Conservation (phyloP, 2,797 vertebrate species). For the Aotus griseimembra region DNA sequence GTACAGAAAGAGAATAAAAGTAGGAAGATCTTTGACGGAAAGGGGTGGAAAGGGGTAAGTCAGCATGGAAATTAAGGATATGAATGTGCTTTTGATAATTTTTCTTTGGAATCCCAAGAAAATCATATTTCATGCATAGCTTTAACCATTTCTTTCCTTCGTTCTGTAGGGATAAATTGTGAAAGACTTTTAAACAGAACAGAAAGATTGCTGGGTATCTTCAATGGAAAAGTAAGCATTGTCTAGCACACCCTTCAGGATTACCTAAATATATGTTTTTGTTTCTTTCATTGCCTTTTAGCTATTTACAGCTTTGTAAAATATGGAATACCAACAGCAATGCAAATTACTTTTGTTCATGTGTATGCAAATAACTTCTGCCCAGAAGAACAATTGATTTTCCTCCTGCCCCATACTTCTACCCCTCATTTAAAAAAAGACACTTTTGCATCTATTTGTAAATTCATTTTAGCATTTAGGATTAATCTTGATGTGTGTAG, state of each 20-base stretch:
- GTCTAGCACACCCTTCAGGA: not conserved
- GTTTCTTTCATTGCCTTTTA: not conserved
- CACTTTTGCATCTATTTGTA: not conserved
- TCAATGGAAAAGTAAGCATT: not conserved
- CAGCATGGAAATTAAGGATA: not conserved
- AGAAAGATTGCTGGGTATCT: not conserved
- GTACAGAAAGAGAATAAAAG: not conserved
- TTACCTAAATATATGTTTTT: not conserved
- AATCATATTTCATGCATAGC: not conserved
- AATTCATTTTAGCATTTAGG: not conserved
- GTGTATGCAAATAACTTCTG: not conserved
- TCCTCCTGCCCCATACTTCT: not conserved
- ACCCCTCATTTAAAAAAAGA: not conserved
- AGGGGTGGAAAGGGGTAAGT: not conserved
- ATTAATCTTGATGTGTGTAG: not conserved
- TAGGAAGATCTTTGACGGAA: not conserved
- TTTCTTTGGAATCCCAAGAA: not conserved
- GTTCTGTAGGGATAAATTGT: not conserved
- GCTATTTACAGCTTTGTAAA: not conserved
- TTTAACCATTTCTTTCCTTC: slow-evolving; percentile 12
- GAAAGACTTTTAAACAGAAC: slow-evolving; percentile 13
- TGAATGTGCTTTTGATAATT: not conserved
- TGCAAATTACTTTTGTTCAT: not conserved
- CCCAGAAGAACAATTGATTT: not conserved
- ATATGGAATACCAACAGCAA: not conserved